Percentiles rank a stretch among this genome's conserved stretches.
Conservation (phyloP, 2,113 vertebrate genomes). For the Cisticola juncidis region DNA sequence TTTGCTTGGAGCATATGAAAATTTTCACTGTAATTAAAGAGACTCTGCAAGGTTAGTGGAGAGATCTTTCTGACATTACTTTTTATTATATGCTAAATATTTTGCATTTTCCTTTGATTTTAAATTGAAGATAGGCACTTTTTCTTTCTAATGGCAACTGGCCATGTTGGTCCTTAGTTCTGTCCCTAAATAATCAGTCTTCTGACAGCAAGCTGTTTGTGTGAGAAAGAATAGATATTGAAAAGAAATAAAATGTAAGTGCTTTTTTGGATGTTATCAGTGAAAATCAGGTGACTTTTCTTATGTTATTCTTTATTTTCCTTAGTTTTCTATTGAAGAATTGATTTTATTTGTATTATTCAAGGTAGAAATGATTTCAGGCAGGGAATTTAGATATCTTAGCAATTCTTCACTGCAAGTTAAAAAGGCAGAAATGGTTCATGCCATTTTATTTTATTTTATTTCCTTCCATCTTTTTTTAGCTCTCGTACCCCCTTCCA, state of each 20-base stretch:
- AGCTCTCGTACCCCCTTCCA: accelerated
- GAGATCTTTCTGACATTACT: background rate
- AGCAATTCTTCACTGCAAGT: background rate
- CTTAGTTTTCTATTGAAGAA: background rate
- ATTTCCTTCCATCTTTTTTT: background rate
- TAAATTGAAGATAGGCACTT: background rate
- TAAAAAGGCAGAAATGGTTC: background rate
- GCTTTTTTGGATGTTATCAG: background rate
- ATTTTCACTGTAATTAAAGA: slow-evolving; percentile 6
- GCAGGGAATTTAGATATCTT: background rate
- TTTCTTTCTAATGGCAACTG: background rate
- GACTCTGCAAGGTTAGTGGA: background rate
- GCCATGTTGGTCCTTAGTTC: background rate
- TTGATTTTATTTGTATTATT: background rate
- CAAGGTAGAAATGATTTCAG: background rate
- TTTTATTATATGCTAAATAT: background rate
- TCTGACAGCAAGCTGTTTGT: background rate
- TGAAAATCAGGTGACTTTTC: background rate
- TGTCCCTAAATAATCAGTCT: background rate
- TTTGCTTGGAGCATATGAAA: background rate
- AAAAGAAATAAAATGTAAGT: background rate
- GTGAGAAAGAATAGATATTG: background rate
- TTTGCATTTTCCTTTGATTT: background rate
- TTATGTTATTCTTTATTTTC: background rate
- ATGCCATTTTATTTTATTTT: background rate